Evolutionary conservation across 2,797 vertebrate genomes (phyloP), one percentile per base, ranked within the genome.

Genomic region (Margarornis squamiger): DNA sequence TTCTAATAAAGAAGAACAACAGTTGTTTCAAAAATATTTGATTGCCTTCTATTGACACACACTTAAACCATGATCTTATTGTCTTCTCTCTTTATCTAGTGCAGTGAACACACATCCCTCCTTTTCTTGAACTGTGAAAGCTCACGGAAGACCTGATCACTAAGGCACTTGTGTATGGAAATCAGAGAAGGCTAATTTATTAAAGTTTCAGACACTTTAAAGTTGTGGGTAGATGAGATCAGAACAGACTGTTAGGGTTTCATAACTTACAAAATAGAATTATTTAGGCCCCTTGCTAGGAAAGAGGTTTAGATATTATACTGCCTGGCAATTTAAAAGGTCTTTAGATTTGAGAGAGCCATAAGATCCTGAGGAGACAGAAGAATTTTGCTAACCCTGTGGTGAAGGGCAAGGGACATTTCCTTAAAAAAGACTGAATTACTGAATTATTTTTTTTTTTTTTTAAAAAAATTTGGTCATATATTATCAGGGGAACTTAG

Each of bases 321-420:
- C 62, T 90, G 71, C n/a, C 51, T 76, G 54, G 21, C 10, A 96
- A 92, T 36, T 70, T 93, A 79, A 93, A 92, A 94, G 75, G 12
- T 73, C 61, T 88, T 36, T 92, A 29, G 73, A 30, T 59, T 32
- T 0, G 5, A 85, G 63, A 55, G 46, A 81, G 39, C 8, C 1
- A 4, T 85, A 76, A 82, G 63, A 86, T 92, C 84, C 54, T 71
- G 48, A 76, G 41, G 81, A 94, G 59, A 67, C 16, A n/a, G 61
- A 82, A 2, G 3, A 51, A 14, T 70, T 67, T 41, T 41, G 62
- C 9, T 67, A 85, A 71, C 76, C 67, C 84, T 85, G 45, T 63
- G 75, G 89, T 77, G 81, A 93, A 82, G 84, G 77, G 78, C 74
- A 85, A 87, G 36, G 57, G 82, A 55, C 19, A 13, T 51, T 87